Evolutionary conservation across 2,797 vertebrate genomes (phyloP).

Genomic region (Spea hammondii): DNA sequence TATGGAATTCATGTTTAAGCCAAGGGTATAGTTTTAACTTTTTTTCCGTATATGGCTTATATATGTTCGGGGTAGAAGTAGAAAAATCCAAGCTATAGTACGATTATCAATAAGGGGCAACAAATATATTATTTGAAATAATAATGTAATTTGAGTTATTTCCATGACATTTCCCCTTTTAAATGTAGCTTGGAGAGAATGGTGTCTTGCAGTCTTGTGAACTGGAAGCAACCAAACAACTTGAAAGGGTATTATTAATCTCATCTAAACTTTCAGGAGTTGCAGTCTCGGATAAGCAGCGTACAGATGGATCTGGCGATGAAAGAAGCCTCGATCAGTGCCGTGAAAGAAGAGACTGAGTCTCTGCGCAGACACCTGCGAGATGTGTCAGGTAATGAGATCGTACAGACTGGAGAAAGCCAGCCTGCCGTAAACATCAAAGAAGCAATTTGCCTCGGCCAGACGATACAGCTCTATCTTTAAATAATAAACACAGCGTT

Average conservation of each 20-base stretch:
- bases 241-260: neutral
- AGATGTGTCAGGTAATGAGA: conserved; percentile 23
- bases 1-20: too few species aligned
- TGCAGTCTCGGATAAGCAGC: conserved; percentile 46
- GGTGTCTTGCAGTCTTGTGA: conserved; percentile 21
- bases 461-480: too few species aligned
- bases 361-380: neutral
- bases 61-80: too few species aligned
- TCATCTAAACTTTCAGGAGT: conserved; percentile 24
- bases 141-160: too few species aligned
- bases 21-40: too few species aligned
- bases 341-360: conserved; percentile 49
- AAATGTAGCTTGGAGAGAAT: conserved; percentile 21
- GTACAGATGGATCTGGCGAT: conserved; percentile 46
- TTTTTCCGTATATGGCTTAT: too few species aligned
- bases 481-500: too few species aligned
- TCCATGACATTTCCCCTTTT: too few species aligned
- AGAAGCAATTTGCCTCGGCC: too few species aligned
- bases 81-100: too few species aligned
- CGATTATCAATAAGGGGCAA: too few species aligned
- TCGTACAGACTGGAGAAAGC: neutral
- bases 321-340: conserved; percentile 24
- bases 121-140: too few species aligned
- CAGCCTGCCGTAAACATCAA: neutral
- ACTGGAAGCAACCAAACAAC: conserved; percentile 39